Conservation (phyloP, 2,113 vertebrate genomes). For the Rhadina sibilatrix region DNA sequence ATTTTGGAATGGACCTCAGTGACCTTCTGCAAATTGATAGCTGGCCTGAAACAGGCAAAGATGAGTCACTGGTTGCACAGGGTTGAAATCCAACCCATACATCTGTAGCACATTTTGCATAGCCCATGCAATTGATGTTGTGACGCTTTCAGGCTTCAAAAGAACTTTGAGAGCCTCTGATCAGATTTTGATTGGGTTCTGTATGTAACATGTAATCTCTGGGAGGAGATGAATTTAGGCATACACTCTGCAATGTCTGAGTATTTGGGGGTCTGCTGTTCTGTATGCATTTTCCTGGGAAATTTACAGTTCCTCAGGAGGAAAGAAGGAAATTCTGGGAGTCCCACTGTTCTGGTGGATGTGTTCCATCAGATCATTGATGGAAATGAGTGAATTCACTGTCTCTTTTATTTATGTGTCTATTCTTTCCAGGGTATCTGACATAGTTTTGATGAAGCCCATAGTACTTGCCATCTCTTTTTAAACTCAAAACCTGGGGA, state of each 20-base stretch:
- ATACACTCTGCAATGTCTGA: background rate
- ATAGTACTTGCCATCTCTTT: background rate
- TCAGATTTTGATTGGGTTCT: background rate
- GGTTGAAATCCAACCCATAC: background rate
- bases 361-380: rapidly evolving
- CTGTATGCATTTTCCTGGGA: background rate
- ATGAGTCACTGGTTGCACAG: background rate
- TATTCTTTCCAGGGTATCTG: background rate
- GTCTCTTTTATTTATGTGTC: background rate
- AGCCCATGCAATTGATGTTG: background rate
- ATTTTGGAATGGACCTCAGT: conserved; percentile 19
- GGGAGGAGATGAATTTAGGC: background rate
- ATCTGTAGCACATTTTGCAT: background rate
- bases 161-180: background rate
- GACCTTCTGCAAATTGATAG: conserved; percentile 51
- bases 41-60: background rate
- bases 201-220: rapidly evolving
- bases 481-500: background rate
- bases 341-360: background rate
- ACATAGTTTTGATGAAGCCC: background rate
- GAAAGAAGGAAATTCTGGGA: background rate
- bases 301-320: background rate
- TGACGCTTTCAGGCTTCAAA: background rate
- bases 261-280: background rate
- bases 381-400: background rate